phyloP scores from a whole-genome alignment of 1,140 invertebrate genomes.

The Aphidius gifuensis region DNA sequence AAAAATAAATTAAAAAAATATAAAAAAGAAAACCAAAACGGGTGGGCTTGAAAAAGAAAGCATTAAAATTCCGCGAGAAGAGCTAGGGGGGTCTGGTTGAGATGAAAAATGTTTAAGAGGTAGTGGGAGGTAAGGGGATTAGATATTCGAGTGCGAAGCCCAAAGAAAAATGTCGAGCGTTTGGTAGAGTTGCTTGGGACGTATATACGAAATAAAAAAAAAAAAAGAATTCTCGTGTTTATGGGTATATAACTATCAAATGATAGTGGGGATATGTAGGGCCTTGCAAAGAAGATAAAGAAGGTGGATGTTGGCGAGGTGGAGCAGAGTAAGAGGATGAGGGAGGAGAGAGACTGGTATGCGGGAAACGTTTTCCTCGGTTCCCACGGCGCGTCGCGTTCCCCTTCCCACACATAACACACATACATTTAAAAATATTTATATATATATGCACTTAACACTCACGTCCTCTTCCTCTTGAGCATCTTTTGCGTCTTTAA shows the following conservation, averaged over 20 bases:
- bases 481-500: slow-evolving; percentile 26
- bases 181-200: no score
- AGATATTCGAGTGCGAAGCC: background rate
- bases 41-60: no score
- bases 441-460: slow-evolving; percentile 3
- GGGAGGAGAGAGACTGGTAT: slow-evolving; percentile 38
- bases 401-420: slow-evolving; percentile 19
- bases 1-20: no score
- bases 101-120: no score
- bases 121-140: background rate
- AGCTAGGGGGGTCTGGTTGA: no score
- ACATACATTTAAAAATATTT: background rate
- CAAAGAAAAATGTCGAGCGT: background rate
- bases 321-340: slow-evolving; percentile 16
- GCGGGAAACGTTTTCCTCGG: slow-evolving; percentile 53
- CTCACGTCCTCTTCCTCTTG: slow-evolving; percentile 20
- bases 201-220: no score
- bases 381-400: slow-evolving; percentile 45
- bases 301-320: slow-evolving; percentile 22
- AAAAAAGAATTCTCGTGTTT: background rate
- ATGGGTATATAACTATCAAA: background rate
- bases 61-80: no score
- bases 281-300: slow-evolving; percentile 4
- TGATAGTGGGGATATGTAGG: slow-evolving; percentile 1
- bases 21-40: no score